Evolutionary conservation across 1,140 invertebrate genomes (phyloP).

Genomic region (Steinernema feltiae): DNA sequence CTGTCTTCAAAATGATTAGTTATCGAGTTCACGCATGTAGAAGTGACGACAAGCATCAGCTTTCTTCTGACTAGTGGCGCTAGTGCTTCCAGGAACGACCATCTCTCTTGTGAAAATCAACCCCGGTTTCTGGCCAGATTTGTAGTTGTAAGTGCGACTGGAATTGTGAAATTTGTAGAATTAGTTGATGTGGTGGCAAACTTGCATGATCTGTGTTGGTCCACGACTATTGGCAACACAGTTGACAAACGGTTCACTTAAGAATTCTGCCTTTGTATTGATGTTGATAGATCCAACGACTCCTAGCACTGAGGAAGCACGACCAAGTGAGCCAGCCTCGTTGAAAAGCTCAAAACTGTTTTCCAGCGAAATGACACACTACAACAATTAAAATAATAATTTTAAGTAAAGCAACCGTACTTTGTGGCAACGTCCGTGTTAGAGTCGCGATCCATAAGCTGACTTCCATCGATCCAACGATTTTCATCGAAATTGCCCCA

Average conservation of each 20-base stretch:
- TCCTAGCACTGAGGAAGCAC: neutral
- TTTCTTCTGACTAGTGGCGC: neutral
- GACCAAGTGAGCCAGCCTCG: neutral
- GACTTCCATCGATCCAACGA: conserved; percentile 2
- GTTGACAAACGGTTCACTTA: neutral
- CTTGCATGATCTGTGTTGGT: neutral
- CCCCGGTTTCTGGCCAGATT: neutral
- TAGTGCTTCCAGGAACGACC: neutral
- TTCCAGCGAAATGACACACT: neutral
- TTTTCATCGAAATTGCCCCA: neutral
- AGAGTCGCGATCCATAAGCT: neutral
- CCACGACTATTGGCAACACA: neutral
- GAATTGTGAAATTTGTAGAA: neutral
- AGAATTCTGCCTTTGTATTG: conserved; percentile 1
- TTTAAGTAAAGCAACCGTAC: neutral
- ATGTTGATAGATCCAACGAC: neutral
- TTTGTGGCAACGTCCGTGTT: neutral
- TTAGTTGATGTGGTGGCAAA: neutral
- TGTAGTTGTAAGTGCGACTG: neutral
- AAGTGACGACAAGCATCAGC: neutral
- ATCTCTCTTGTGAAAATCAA: neutral
- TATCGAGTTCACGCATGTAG: neutral
- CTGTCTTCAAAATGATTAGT: neutral
- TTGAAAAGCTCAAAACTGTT: neutral
- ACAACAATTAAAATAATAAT: neutral